Evolutionary conservation across 2,888 invertebrate genomes (phyloP).

Genomic region (Eudemis profundana): DNA sequence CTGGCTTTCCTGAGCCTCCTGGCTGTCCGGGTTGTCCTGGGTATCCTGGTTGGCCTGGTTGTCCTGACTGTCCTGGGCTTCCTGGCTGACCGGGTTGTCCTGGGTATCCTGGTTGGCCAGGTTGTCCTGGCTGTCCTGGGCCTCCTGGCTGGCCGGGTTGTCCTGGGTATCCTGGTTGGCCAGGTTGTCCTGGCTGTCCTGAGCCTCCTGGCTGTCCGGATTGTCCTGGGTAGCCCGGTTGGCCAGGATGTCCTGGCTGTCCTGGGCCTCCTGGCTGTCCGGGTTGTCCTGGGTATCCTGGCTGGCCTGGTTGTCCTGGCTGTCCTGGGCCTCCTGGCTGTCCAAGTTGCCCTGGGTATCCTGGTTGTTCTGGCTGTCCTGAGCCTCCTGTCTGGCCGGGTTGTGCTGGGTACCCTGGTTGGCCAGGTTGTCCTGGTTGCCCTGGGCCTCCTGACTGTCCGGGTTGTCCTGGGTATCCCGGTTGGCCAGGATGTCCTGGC

Average conservation of each 20-base stretch:
- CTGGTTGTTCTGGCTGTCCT: conserved; percentile 53
- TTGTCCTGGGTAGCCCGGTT: conserved; percentile 19
- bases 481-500: conserved; percentile 57
- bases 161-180: conserved; percentile 31
- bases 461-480: conserved; percentile 47
- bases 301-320: conserved; percentile 75
- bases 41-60: conserved; percentile 10
- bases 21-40: conserved; percentile 45
- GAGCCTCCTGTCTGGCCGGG: conserved; percentile 23
- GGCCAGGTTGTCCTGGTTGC: conserved; percentile 28
- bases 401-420: conserved; percentile 15
- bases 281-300: conserved; percentile 39
- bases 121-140: conserved; percentile 19
- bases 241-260: conserved; percentile 26
- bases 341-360: conserved; percentile 50
- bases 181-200: conserved; percentile 22
- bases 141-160: conserved; percentile 16
- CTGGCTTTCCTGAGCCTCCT: conserved; percentile 36
- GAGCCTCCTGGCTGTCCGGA: conserved; percentile 28
- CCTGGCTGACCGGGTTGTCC: conserved; percentile 31
- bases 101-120: conserved; percentile 29
- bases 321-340: conserved; percentile 52
- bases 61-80: conserved; percentile 22
- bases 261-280: conserved; percentile 33
- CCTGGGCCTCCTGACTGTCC: conserved; percentile 46